phyloP scores from a whole-genome alignment of 2,113 vertebrate genomes.

The Aegotheles bennettii region DNA sequence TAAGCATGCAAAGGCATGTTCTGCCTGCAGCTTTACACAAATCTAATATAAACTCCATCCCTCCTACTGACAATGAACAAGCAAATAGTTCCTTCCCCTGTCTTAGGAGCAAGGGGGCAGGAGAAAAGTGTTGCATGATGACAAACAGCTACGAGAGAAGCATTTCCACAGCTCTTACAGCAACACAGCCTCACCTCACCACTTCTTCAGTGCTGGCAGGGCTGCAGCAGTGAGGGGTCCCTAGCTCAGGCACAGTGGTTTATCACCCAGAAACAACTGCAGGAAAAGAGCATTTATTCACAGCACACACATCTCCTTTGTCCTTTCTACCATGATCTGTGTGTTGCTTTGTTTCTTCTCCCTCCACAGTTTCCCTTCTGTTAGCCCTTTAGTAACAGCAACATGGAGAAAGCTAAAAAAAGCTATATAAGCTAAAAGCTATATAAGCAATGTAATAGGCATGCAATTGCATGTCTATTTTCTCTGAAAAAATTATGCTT shows the following conservation, averaged over 20 bases:
- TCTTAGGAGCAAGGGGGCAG: neutral
- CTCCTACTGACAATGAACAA: neutral
- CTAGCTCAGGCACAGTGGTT: neutral
- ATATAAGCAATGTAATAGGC: conserved; percentile 48
- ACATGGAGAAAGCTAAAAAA: conserved; percentile 25
- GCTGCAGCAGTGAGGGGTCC: neutral
- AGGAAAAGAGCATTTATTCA: neutral
- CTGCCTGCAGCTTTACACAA: neutral
- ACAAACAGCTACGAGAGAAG: neutral
- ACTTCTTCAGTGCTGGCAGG: neutral
- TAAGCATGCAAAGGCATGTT: neutral
- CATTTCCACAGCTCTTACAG: neutral
- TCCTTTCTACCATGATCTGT: neutral
- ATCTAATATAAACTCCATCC: neutral
- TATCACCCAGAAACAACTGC: neutral
- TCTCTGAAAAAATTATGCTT: conserved; percentile 44
- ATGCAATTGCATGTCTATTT: conserved; percentile 56
- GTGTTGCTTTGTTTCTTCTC: neutral
- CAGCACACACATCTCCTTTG: neutral
- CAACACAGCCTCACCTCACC: neutral
- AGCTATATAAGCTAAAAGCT: conserved; percentile 35
- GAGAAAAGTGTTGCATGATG: neutral
- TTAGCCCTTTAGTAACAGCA: neutral
- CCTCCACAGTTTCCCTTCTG: neutral
- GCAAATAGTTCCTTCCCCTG: neutral